A percentile compares a stretch with the other conserved stretches of the same genome.
These are phyloP conservation scores for Arvicanthis niloticus DNA, from an alignment of 2,113 vertebrate genomes.

Conservation along the genomic window DNA sequence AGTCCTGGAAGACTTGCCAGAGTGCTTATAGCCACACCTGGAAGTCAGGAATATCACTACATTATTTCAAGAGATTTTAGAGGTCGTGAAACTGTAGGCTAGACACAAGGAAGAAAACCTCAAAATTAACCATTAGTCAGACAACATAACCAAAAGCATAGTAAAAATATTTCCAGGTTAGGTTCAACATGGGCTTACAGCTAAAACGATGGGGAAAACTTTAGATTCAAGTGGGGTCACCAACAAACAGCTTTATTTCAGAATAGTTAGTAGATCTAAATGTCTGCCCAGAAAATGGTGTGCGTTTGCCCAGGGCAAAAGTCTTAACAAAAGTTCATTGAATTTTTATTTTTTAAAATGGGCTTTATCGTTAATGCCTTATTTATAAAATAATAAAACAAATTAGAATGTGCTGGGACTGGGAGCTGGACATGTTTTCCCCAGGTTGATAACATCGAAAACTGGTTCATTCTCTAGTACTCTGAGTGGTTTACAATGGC, in stretches of 20 bases:
- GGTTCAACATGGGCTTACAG: background rate
- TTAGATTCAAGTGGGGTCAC: background rate
- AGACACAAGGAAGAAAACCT: background rate
- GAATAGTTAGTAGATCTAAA: background rate
- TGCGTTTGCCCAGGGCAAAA: background rate
- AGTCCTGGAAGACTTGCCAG: background rate
- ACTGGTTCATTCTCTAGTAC: background rate
- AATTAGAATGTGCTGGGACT: background rate
- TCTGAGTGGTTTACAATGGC: slow-evolving; percentile 52
- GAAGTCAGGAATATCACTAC: slow-evolving; percentile 47
- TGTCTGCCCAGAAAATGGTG: slow-evolving; percentile 16
- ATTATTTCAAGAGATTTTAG: slow-evolving; percentile 52
- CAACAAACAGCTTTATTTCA: background rate
- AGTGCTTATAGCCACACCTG: background rate
- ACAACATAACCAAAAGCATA: slow-evolving; percentile 50
- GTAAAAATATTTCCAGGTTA: background rate
- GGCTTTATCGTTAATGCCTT: slow-evolving; percentile 71
- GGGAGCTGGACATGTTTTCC: background rate
- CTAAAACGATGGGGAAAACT: slow-evolving; percentile 21
- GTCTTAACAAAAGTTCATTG: slow-evolving; percentile 31
- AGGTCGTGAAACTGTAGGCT: slow-evolving; percentile 49
- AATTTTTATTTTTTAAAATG: background rate
- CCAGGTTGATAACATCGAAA: slow-evolving; percentile 54
- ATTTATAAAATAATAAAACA: slow-evolving; percentile 50
- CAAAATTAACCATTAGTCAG: background rate